Base-by-base conservation (phyloP, 2,113 vertebrate genomes). In the Sphaerodactylus townsendi region DNA sequence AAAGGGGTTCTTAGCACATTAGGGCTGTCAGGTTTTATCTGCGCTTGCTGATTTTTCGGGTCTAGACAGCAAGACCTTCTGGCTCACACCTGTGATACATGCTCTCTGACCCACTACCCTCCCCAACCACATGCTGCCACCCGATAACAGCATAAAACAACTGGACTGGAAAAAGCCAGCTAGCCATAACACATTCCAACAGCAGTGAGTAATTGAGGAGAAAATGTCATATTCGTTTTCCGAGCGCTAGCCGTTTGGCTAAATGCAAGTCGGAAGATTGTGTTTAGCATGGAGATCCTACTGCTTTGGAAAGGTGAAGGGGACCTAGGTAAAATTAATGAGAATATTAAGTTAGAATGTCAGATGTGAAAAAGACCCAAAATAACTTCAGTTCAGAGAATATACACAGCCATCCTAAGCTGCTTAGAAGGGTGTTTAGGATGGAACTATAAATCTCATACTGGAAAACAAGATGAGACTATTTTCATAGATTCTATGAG, bases 21-120 rank as follows among this genome's bases (percentile, higher is more conserved):
- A 19, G 10, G 91, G 86, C 79, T 89, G 79, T 80, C 91, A 90
- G 81, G 79, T 89, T 88, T 85, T 84, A 77, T 89, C 17, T 56
- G 37, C 37, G 41, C 11, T 84, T 85, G 75, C 3, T 21, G 77
- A 59, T 79, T 33, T 0, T 53, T 39, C 65, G 85, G 86, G 87
- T 90, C 84, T 92, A 93, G 91, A 91, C 81, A 86, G 86, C 23
- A n/a, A 56, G 39, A 83, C 80, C 86, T 75, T 80, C 0, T 0
- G 78, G 64, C 23, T 90, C 50, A 35, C 83, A 87, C 77, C 69
- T 85, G 82, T 28, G 35, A 87, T 74, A 84, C 0, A 0, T 50
- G 77, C 2, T 13, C 39, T 92, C 82, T 30, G 44, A 64, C 23
- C 41, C 39, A 3, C 59, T 64, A 69, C 65, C 74, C 17, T 33